Base-by-base conservation (phyloP, 2,113 vertebrate species). In the Pica pica region DNA sequence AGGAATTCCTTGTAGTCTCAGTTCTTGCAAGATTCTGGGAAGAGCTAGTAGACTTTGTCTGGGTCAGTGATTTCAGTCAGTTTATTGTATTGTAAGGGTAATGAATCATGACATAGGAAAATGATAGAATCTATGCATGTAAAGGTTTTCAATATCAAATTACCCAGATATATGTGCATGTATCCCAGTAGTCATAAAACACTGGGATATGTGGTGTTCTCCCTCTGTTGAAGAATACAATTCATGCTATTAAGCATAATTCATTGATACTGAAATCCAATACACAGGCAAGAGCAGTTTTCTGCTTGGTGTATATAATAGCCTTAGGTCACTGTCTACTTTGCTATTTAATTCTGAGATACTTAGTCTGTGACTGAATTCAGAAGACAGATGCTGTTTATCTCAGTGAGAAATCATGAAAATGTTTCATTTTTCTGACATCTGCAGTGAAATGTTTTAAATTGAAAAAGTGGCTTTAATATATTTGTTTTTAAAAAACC, bases 231-330 rank as follows among this genome's bases (percentile, higher is more conserved):
- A 24, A 46, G 50, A 91, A 61, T 76, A 61, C 11, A 87, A 23
- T 87, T 93, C 26, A 28, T 76, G 33, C 70, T 86, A 52, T 88
- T 90, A 90, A 85, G 18, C 14, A 16, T 90, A 90, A 91, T 91
- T 91, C 42, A 78, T 75, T 79, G 78, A 79, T 87, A 78, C 50
- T 87, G 74, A 87, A 87, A 95, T 93, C 57, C 63, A 94, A 35
- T 94, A 80, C 41, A 64, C 39, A 87, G n/a, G 10, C 67, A 89
- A 83, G 55, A 91, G 65, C 0, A 4, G 5, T 69, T 52, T 69
- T 87, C 60, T 57, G 1, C 59, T 80, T 89, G 57, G 31, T 82
- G 30, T 56, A 11, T 85, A 13, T 87, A 82, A 39, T 70, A 76
- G 55, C 78, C 63, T 79, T 61, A 55, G 59, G 82, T 71, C 50